phyloP scores from a whole-genome alignment of 2,113 vertebrate genomes.

The Eulemur macaco region DNA sequence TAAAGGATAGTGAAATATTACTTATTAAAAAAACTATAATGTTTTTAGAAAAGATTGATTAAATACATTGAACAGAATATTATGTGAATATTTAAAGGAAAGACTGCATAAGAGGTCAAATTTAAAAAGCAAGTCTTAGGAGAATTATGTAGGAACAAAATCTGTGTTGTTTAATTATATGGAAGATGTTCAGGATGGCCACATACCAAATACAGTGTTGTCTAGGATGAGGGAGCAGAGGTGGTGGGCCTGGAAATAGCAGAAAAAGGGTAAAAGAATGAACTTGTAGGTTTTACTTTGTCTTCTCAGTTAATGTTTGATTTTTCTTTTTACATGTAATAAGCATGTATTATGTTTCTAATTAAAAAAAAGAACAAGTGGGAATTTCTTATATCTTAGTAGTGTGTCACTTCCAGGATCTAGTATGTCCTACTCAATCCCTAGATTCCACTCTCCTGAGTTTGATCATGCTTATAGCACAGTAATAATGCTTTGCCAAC shows the following conservation, averaged over 20 bases:
- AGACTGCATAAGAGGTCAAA: neutral
- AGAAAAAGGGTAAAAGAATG: neutral
- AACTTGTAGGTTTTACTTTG: neutral
- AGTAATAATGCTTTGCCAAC: neutral
- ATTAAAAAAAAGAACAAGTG: neutral
- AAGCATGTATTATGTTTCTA: neutral
- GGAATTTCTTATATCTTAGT: neutral
- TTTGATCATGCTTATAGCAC: neutral
- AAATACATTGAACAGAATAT: neutral
- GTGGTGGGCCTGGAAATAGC: neutral
- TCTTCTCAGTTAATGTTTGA: neutral
- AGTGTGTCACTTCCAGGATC: neutral
- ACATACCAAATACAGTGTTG: neutral
- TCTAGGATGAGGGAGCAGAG: neutral
- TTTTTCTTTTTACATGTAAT: neutral
- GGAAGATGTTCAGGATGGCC: neutral
- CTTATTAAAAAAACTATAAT: neutral
- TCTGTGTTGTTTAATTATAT: neutral
- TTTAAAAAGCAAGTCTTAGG: neutral
- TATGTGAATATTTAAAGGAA: neutral
- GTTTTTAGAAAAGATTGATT: constrained; percentile 26
- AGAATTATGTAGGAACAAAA: neutral
- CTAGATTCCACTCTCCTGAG: neutral
- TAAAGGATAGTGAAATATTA: neutral
- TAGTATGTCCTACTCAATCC: neutral